These are phyloP conservation scores for Drosophila pseudotalamancana DNA, from an alignment of 2,888 invertebrate species.

Conservation along the genomic window DNA sequence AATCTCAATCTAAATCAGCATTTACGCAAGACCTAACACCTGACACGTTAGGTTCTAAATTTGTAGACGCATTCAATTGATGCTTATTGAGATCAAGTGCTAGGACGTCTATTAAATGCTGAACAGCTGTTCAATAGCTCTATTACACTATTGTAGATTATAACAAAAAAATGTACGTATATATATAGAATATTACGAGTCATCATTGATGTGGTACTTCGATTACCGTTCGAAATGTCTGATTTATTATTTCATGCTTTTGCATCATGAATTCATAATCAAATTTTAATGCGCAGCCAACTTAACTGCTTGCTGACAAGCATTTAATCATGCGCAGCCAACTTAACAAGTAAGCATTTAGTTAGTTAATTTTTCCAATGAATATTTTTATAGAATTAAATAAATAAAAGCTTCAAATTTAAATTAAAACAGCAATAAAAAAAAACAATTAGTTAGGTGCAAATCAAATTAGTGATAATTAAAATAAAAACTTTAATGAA, in stretches of 20 bases:
- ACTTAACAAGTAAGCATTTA: no score
- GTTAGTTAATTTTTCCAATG: background rate
- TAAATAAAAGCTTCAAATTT: no score
- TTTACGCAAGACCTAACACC: constrained; percentile 1
- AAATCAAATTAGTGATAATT: no score
- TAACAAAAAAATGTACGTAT: background rate
- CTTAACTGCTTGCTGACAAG: background rate
- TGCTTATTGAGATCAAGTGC: constrained; percentile 28
- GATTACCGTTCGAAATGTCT: no score
- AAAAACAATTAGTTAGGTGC: no score
- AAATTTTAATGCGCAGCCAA: background rate
- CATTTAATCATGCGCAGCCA: background rate
- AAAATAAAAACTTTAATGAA: no score
- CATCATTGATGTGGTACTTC: no score
- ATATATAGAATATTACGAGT: no score
- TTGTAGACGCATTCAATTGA: constrained; percentile 34
- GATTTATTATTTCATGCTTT: background rate
- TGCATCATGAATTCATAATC: no score
- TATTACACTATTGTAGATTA: background rate
- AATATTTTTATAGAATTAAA: background rate
- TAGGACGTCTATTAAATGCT: constrained; percentile 6
- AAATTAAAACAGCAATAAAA: no score
- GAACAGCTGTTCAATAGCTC: constrained; percentile 17
- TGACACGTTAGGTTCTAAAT: background rate
- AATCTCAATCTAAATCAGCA: constrained; percentile 15